Conservation (phyloP, 2,797 vertebrate genomes). For the Acanthurus lineatus region DNA sequence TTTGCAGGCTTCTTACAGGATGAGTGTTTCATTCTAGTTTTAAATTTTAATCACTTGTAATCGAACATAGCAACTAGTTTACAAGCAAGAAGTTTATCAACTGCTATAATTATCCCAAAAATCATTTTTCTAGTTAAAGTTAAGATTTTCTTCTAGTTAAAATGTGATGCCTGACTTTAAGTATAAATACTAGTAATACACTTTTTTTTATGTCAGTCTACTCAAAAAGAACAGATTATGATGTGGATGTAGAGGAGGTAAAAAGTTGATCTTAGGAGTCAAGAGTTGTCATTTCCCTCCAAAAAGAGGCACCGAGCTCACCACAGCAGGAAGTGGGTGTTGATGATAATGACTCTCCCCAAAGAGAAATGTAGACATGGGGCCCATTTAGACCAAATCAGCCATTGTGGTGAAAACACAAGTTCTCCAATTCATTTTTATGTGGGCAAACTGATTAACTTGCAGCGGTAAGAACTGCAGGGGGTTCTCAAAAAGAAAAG, state of each 20-base stretch:
- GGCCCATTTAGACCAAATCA: too few relatives aligned
- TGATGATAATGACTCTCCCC: background rate
- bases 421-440: too few relatives aligned
- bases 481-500: too few relatives aligned
- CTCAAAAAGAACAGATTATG: background rate
- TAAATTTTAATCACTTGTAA: background rate
- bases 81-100: background rate
- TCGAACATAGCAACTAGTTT: background rate
- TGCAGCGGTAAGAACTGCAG: too few relatives aligned
- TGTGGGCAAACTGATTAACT: too few relatives aligned
- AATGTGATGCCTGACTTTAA: background rate
- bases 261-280: background rate
- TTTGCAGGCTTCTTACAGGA: background rate
- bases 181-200: background rate
- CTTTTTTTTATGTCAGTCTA: background rate
- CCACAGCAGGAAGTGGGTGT: background rate
- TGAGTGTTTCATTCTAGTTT: background rate
- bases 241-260: background rate
- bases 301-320: background rate
- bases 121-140: background rate
- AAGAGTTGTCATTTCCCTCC: background rate
- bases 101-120: background rate
- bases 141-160: background rate
- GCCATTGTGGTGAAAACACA: too few relatives aligned
- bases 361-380: background rate